Evolutionary conservation across 2,797 vertebrate genomes (phyloP), one percentile per base, ranked within the genome.

Genomic region (Rhincodon typus): DNA sequence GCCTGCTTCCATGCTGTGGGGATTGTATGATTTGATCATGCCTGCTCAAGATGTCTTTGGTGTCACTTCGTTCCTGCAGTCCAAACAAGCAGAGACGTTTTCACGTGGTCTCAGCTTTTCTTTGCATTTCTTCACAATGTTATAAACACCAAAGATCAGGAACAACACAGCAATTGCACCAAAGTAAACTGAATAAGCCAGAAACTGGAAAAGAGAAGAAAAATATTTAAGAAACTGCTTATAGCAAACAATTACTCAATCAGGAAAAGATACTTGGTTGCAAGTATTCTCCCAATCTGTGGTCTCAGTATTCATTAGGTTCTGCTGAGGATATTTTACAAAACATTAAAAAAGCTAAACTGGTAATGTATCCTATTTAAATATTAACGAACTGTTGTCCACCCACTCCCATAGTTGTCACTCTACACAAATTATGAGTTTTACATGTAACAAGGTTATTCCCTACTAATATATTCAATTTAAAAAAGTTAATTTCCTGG

Each of bases 121-220:
- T 96, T 96, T 95, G 70, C 97, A 97, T 95, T 97, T 97, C 96
- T 95, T 97, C 27, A 96, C 72, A 96, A 98, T 57, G 96, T 97
- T 98, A 96, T 96, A 97, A 1, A 98, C 90, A 2, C 98, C 98
- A 23, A 98, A 98, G 6, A 97, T 42, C 86, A 99, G 97, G 97
- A 99, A 99, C 96, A 99, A 96, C n/a, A 97, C 70, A 0, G 99
- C 97, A 66, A 99, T 98, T 94, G 97, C 97, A 0, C 97, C 97
- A 96, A 99, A 99, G 97, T 99, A 99, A 72, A 97, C 96, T 0
- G 98, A 98, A 0, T 99, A 99, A 97, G 99, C 98, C 96, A 98
- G 96, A 96, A 99, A 99, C 99, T 99, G 97, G 38, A 96, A 96
- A 95, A 95, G 90, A 82, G 96, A 0, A 74, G 87, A 57, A 67